Evolutionary conservation across 2,113 vertebrate species (phyloP).

Genomic region (Pardalotus punctatus): DNA sequence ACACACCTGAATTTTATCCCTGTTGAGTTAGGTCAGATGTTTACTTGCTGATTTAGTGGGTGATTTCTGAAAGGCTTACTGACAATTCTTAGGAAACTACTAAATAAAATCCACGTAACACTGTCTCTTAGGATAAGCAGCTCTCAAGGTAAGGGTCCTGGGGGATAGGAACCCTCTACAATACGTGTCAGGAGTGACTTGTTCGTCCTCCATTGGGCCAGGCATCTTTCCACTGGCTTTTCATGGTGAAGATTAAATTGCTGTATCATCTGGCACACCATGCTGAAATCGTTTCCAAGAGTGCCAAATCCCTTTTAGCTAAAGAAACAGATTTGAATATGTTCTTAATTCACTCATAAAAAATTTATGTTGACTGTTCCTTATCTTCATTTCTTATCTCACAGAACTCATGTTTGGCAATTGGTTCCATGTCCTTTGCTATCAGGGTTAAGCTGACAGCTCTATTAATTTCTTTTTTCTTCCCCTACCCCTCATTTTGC

Average conservation of each 20-base stretch:
- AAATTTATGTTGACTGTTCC: neutral
- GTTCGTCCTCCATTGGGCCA: neutral
- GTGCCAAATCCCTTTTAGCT: neutral
- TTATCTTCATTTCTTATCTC: neutral
- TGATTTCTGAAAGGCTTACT: neutral
- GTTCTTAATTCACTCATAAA: neutral
- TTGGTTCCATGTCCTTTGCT: neutral
- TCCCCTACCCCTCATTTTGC: neutral
- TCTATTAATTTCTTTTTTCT: conserved; percentile 20
- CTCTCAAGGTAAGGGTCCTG: neutral
- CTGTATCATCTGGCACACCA: neutral
- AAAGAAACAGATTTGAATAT: neutral
- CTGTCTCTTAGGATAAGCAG: neutral
- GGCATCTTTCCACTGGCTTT: neutral
- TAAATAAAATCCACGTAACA: neutral
- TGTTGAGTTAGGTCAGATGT: neutral
- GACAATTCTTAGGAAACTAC: neutral
- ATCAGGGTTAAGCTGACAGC: neutral
- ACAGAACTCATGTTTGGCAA: neutral
- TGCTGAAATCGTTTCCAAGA: neutral
- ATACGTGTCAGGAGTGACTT: neutral
- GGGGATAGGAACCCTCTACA: neutral
- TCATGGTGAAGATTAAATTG: neutral
- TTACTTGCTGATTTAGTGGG: neutral
- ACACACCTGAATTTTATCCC: neutral